Base-by-base conservation (phyloP, 1,140 invertebrate genomes). In the Eumaeus atala region DNA sequence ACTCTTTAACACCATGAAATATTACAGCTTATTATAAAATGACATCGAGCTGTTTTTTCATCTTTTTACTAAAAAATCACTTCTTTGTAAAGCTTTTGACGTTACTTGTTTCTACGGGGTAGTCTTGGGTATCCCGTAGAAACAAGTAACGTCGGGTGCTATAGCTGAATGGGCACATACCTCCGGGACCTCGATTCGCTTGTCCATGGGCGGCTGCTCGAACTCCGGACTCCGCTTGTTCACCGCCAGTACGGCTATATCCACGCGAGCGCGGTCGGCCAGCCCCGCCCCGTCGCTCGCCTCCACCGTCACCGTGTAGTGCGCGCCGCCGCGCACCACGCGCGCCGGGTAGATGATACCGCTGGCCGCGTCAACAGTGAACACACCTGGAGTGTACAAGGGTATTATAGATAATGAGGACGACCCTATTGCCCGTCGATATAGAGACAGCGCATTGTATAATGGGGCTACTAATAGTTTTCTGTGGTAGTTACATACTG, bases 201-300 rank as follows among this genome's bases (percentile, higher is more conserved):
- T 90, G 75, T 91, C 89, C 1, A 91, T 72, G n/a, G 92, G 91
- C 0, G 95, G 95, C 65, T 93, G 90, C 0, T 95, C 88, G 79
- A 97, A 97, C 57, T 91, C 90, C 0, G 96, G 96, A 60, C 92
- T 91, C 84, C 96, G 93, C 61, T 94, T 93, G 88, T 97, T 97
- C 1, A 96, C 93, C 54, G 93, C 92, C 9, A 93, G 86, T 7
- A 97, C 93, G 40, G 90, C 90, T 17, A 98, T 92, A 48, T 94
- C 91, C 1, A 97, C 92, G 38, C 89, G 89, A 3, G 95, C 92
- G 2, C 85, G 89, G 73, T 95, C 95, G 1, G 92, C 92, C 34
- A 85, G 88, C 16, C 93, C 93, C 42, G 89, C 91, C 3, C 90
- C 91, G 77, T 97, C 95, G 12, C 91, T 87, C 0, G 94, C 95